Conservation (phyloP, 37 sponge, comb jelly and placozoan genomes). For the Eunapius fragilis region DNA sequence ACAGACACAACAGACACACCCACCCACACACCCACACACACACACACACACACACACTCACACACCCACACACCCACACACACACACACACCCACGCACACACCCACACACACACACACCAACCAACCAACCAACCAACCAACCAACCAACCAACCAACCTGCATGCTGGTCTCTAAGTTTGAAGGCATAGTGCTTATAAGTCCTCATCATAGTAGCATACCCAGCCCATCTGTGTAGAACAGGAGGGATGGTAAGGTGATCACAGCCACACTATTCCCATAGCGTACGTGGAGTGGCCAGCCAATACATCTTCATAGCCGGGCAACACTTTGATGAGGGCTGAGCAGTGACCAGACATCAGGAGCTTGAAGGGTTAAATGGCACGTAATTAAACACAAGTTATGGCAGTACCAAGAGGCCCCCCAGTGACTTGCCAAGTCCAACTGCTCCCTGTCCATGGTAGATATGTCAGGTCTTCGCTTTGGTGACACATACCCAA, state of each 20-base stretch:
- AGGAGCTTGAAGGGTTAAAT: background rate
- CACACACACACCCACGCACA: background rate
- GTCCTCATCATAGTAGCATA: slow-evolving; percentile 58
- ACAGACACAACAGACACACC: too few species aligned
- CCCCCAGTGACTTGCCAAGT: background rate
- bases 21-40: background rate
- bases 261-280: too few species aligned
- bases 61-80: background rate
- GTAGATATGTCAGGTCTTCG: slow-evolving; percentile 9
- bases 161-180: background rate
- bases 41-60: background rate
- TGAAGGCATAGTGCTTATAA: slow-evolving; percentile 68
- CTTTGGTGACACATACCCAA: slow-evolving; percentile 11
- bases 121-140: background rate
- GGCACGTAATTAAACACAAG: too few species aligned
- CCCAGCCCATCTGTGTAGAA: slow-evolving; percentile 35
- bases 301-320: slow-evolving; percentile 62
- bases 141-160: too few species aligned
- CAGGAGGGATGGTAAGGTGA: too few species aligned
- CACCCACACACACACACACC: background rate
- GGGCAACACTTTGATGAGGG: slow-evolving; percentile 60
- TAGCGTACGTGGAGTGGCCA: slow-evolving; percentile 44
- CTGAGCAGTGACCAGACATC: slow-evolving; percentile 41
- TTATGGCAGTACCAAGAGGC: too few species aligned
- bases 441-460: slow-evolving; percentile 28